Evolutionary conservation across 2,797 vertebrate genomes (phyloP).

Genomic region (Pangasius mekongensis): DNA sequence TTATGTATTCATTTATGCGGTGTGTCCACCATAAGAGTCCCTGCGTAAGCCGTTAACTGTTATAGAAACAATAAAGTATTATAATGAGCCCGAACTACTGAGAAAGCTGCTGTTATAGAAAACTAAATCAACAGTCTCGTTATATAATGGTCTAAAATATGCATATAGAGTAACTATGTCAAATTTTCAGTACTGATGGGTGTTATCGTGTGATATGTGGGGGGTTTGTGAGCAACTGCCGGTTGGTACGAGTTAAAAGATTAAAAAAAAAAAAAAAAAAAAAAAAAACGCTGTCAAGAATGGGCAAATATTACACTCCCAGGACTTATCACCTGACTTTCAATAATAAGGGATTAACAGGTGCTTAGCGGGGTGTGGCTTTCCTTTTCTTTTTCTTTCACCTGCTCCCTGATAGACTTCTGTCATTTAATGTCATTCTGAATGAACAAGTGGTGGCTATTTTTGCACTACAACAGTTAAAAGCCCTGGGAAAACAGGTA

Average conservation of each 20-base stretch:
- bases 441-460: neutral
- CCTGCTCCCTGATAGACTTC: neutral
- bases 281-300: neutral
- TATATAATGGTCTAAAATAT: neutral
- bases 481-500: conserved; percentile 17
- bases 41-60: neutral
- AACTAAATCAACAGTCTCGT: neutral
- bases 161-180: neutral
- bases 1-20: neutral
- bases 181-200: neutral
- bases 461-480: conserved; percentile 9
- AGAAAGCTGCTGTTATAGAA: neutral
- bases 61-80: neutral
- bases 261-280: neutral
- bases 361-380: neutral
- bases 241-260: neutral
- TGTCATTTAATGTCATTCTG: too few relatives aligned
- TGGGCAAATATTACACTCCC: neutral
- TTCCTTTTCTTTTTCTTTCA: neutral
- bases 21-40: neutral
- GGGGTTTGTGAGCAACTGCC: neutral
- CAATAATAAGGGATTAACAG: neutral
- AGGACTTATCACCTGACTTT: neutral
- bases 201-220: neutral
- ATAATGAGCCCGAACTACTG: neutral